phyloP scores from a whole-genome alignment of 1,140 invertebrate species.

The Drosophila pseudoananassae region DNA sequence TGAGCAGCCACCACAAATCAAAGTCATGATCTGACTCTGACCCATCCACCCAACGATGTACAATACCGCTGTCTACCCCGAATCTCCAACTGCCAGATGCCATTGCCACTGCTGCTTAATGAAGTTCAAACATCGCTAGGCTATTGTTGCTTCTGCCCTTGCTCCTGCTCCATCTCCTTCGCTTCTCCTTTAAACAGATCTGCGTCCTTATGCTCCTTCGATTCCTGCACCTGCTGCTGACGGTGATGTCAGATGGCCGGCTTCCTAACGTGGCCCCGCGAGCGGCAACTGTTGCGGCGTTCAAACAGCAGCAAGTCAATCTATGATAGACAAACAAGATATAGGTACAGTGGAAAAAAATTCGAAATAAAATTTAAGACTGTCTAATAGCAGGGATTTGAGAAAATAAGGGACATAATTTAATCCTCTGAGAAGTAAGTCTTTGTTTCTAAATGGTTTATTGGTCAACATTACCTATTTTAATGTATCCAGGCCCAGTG shows the following conservation, averaged over 20 bases:
- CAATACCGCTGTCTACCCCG: neutral
- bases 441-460: too few relatives aligned
- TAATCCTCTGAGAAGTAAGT: too few relatives aligned
- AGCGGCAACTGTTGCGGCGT: slow-evolving; percentile 40
- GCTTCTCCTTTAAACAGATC: neutral
- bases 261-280: slow-evolving; percentile 12
- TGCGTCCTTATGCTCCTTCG: neutral
- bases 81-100: slow-evolving; percentile 19
- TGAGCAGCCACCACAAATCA: slow-evolving; percentile 69
- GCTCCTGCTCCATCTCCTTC: slow-evolving; percentile 2
- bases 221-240: neutral
- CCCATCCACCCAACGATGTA: slow-evolving; percentile 18
- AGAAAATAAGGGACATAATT: too few relatives aligned
- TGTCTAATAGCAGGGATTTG: too few relatives aligned
- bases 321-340: slow-evolving; percentile 43
- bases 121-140: slow-evolving; percentile 52
- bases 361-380: neutral
- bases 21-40: slow-evolving; percentile 59
- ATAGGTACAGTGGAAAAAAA: slow-evolving; percentile 37
- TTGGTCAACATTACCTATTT: too few relatives aligned
- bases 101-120: slow-evolving; percentile 46
- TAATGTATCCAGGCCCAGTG: slow-evolving; percentile 1
- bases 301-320: slow-evolving; percentile 67
- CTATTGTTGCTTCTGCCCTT: slow-evolving; percentile 44
- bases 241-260: slow-evolving; percentile 2